Evolutionary conservation across 1,140 invertebrate species (phyloP), one percentile per base, ranked within the genome.

Genomic region (Diorhabda carinulata): DNA sequence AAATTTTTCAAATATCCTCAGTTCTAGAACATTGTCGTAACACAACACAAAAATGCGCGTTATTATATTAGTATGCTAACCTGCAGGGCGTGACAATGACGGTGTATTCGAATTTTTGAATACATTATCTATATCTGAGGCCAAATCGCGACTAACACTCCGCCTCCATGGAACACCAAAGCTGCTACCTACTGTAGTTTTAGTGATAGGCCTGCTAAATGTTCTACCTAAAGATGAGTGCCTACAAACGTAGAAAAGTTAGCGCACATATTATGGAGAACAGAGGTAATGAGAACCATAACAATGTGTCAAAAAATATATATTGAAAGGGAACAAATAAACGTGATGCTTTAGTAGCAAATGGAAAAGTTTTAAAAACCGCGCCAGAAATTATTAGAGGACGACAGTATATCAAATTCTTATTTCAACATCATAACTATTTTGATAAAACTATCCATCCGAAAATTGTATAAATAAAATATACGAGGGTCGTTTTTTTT

Each of bases 131-230:
- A 86, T 85, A 70, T 86, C 84, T 64, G 81, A 82, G 10, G 83
- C 81, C 66, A 86, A 71, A 69, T 88, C 86, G 67, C 86, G 81
- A 62, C 86, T 86, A 69, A 86, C 82, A 76, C 86, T 87, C 68
- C 86, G 82, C 68, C 87, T 80, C 87, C 87, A 88, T 5, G 84
- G 59, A 77, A 81, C 71, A 72, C 81, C 71, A 71, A 78, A 70
- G 42, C 43, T 65, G 52, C 47, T 73, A 41, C 70, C 62, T 78
- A 80, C 60, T 44, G 56, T 6, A n/a, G 64, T 61, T 70, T 75
- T 52, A 73, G 70, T 8, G 64, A 72, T 57, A 52, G 64, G 59
- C 10, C 78, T 72, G 57, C 74, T 76, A 42, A 80, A 75, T 25
- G 75, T 74, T 64, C 79, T 72, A 7, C 77, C 74, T 42, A 79